Evolutionary conservation across 2,113 vertebrate genomes (phyloP).

Genomic region (Globicephala melas): DNA sequence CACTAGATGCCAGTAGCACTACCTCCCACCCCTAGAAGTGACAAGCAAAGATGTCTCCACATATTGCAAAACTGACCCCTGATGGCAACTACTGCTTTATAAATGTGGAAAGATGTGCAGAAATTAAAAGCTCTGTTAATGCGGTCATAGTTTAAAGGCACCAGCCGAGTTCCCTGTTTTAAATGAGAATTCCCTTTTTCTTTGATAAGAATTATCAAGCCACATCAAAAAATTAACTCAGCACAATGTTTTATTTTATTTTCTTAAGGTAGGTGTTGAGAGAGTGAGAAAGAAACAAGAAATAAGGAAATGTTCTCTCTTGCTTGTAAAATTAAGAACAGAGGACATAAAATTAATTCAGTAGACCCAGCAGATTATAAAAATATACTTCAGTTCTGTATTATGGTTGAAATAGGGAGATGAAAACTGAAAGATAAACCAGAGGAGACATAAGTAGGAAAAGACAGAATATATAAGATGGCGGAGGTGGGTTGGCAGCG

Average conservation of each 20-base stretch:
- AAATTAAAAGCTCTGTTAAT: neutral
- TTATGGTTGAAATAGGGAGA: slow-evolving; percentile 2
- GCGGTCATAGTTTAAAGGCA: neutral
- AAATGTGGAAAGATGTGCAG: neutral
- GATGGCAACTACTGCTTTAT: neutral
- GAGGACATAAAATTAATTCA: slow-evolving; percentile 25
- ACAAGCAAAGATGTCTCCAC: neutral
- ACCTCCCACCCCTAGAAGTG: neutral
- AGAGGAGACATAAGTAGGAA: neutral
- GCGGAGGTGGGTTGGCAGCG: neutral
- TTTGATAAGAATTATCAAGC: neutral
- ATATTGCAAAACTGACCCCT: neutral
- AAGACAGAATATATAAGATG: neutral
- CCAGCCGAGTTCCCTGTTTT: neutral
- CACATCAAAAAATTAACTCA: neutral
- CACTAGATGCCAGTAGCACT: neutral
- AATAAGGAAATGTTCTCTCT: slow-evolving; percentile 28
- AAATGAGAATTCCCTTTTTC: neutral
- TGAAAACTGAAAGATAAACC: neutral
- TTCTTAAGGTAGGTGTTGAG: neutral
- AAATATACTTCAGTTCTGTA: slow-evolving; percentile 12
- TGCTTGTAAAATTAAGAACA: slow-evolving; percentile 42
- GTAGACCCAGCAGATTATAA: slow-evolving; percentile 1
- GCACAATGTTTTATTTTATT: neutral
- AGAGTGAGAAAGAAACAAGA: slow-evolving; percentile 9